A percentile compares a stretch with the other conserved stretches of the same genome.
phyloP scores from a whole-genome alignment of 2,888 invertebrate species.

The Macrophya annulata region DNA sequence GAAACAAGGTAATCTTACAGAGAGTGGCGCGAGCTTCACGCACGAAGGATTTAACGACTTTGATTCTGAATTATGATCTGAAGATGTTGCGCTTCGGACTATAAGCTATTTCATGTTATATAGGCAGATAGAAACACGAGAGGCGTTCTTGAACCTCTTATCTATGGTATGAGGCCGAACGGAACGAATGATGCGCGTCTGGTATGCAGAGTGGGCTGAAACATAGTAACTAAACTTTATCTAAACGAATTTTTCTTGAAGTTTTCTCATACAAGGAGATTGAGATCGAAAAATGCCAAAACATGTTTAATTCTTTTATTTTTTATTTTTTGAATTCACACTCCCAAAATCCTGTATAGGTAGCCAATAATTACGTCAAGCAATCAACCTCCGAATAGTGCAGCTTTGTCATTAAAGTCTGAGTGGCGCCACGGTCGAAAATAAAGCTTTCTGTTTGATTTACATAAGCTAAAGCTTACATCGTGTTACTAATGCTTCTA shows the following conservation, averaged over 20 bases:
- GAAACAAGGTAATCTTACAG: slow-evolving; percentile 18
- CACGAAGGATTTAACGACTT: slow-evolving; percentile 43
- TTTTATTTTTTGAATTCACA: too few species aligned
- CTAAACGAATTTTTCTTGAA: slow-evolving; percentile 5
- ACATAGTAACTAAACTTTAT: slow-evolving; percentile 7
- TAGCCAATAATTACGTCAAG: too few species aligned
- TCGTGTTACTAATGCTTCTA: too few species aligned
- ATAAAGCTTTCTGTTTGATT: background rate
- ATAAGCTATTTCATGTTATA: background rate
- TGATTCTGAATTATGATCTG: slow-evolving; percentile 9
- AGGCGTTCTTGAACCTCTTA: slow-evolving; percentile 11
- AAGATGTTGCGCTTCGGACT: background rate
- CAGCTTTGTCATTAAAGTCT: too few species aligned
- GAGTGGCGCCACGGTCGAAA: background rate
- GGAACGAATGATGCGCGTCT: slow-evolving; percentile 1
- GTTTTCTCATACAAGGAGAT: slow-evolving; percentile 8
- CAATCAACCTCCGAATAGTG: too few species aligned
- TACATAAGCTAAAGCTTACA: too few species aligned
- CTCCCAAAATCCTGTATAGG: too few species aligned
- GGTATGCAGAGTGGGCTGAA: background rate
- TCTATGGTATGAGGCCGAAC: background rate
- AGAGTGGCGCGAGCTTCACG: slow-evolving; percentile 32
- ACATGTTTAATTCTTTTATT: too few species aligned
- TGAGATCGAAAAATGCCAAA: too few species aligned
- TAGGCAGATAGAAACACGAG: background rate